Evolutionary conservation across 2,888 invertebrate genomes (phyloP).

Genomic region (Cyrtodaria siliqua): DNA sequence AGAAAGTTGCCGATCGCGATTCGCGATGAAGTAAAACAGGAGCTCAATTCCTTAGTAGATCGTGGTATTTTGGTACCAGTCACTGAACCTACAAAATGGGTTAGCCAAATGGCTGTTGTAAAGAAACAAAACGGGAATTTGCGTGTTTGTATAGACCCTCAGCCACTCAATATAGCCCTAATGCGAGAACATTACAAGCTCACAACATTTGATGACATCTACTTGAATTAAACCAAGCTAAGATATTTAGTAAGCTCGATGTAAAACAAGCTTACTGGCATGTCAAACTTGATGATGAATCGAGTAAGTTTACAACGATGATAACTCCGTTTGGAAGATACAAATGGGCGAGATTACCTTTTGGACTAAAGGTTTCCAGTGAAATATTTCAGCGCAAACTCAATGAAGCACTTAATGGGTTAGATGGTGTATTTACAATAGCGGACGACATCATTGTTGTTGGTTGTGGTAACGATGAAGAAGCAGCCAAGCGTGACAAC

Average conservation of each 20-base stretch:
- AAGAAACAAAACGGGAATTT: conserved; percentile 22
- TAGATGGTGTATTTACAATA: conserved; percentile 46
- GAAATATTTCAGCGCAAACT: conserved; percentile 60
- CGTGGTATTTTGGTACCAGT: conserved; percentile 7
- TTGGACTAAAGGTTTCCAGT: conserved; percentile 47
- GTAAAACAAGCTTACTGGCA: conserved; percentile 65
- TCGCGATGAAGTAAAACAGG: too few relatives aligned
- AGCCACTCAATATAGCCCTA: conserved; percentile 52
- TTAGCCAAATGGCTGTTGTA: conserved; percentile 24
- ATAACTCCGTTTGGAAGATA: conserved; percentile 61
- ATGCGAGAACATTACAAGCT: conserved; percentile 50
- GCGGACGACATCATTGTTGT: conserved; percentile 53
- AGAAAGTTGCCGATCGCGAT: too few relatives aligned
- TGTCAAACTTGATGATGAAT: conserved; percentile 49
- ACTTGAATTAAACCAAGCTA: conserved; percentile 60
- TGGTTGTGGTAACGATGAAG: conserved; percentile 35
- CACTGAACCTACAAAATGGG: too few relatives aligned
- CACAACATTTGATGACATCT: conserved; percentile 61
- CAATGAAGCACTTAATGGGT: conserved; percentile 39
- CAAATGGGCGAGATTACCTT: conserved; percentile 39
- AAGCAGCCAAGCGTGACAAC: conserved; percentile 17
- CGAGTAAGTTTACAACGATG: conserved; percentile 56
- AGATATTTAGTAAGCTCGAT: too few relatives aligned
- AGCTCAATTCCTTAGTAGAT: conserved; percentile 22
- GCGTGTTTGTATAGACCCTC: conserved; percentile 52